Evolutionary conservation across 2,888 invertebrate genomes (phyloP).

Genomic region (Helicoverpa assulta): DNA sequence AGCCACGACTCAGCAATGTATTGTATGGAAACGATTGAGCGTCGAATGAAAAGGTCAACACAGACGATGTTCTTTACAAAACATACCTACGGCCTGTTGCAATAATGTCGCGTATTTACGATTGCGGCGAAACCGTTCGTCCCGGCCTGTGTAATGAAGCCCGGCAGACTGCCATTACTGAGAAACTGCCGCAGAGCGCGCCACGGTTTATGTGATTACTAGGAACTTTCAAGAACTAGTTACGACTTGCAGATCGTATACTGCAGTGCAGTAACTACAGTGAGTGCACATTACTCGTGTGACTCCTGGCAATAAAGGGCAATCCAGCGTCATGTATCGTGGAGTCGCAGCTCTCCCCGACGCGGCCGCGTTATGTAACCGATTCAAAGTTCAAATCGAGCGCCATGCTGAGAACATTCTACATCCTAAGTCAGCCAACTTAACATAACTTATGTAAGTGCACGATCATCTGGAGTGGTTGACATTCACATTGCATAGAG

Average conservation of each 20-base stretch:
- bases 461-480: not conserved
- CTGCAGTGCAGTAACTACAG: not conserved
- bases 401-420: not conserved
- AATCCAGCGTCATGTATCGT: not conserved
- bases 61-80: conserved; percentile 13
- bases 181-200: conserved; percentile 6
- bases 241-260: not conserved
- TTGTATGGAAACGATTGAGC: conserved; percentile 7
- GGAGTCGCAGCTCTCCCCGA: not conserved
- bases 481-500: not conserved
- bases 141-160: conserved; percentile 6
- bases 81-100: conserved; percentile 7
- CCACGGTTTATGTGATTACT: not conserved
- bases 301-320: not conserved
- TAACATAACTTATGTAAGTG: not conserved
- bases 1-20: conserved; percentile 12
- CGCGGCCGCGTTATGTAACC: not conserved
- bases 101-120: conserved; percentile 11
- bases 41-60: conserved; percentile 27
- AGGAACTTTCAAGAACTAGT: conserved; percentile 5
- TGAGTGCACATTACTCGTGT: not conserved
- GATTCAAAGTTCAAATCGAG: not conserved
- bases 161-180: not conserved
- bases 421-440: not conserved
- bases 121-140: conserved; percentile 7